Conservation (phyloP, 2,888 invertebrate genomes). For the Meiosimyza decipiens region DNA sequence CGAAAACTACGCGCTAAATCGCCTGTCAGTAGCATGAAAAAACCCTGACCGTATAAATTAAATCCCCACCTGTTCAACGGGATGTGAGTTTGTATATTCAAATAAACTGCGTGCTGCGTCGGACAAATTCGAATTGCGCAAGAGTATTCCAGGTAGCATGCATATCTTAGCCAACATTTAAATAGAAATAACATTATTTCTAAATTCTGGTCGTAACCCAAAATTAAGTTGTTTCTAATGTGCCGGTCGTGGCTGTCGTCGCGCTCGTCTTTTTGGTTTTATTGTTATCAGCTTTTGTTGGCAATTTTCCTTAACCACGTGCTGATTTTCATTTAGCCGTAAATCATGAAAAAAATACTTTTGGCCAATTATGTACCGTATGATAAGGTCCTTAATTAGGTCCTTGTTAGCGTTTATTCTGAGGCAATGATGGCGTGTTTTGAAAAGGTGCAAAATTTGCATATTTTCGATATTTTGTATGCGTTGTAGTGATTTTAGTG, state of each 20-base stretch:
- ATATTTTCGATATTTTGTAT: background rate
- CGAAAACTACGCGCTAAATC: conserved; percentile 36
- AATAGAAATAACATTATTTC: background rate
- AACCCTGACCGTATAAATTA: conserved; percentile 60
- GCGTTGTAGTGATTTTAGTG: background rate
- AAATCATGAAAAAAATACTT: conserved; percentile 17
- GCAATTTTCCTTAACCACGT: background rate
- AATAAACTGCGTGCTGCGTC: background rate
- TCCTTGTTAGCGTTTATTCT: conserved; percentile 9
- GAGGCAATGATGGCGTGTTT: background rate
- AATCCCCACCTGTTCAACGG: conserved; percentile 31
- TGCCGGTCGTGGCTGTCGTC: background rate
- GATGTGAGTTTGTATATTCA: background rate
- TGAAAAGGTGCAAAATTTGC: background rate
- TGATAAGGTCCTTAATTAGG: conserved; percentile 29
- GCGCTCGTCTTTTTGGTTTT: background rate
- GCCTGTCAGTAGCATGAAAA: conserved; percentile 61
- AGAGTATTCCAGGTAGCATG: background rate
- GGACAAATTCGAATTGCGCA: conserved; percentile 13
- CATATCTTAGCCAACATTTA: background rate
- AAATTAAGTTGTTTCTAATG: conserved; percentile 25
- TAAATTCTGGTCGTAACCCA: conserved; percentile 4
- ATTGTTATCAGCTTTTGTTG: too few relatives aligned
- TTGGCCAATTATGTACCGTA: conserved; percentile 6
- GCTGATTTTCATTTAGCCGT: conserved; percentile 2